phyloP scores from a whole-genome alignment of 1,140 invertebrate species.

The Patella vulgata region DNA sequence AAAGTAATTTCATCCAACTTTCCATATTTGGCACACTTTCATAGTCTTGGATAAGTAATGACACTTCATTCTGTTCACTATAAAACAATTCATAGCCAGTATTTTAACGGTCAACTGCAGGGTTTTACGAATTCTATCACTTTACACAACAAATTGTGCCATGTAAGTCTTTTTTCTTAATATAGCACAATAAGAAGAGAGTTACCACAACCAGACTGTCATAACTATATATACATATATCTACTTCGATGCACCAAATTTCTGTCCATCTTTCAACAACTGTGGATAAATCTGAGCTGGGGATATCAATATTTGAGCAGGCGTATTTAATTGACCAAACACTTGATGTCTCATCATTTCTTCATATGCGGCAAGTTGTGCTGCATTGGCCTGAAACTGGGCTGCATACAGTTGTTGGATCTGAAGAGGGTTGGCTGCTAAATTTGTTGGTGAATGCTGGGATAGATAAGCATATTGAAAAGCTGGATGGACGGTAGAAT shows the following conservation, averaged over 20 bases:
- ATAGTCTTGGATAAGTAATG: no score
- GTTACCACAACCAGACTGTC: no score
- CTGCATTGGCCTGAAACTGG: conserved; percentile 33
- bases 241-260: conserved; percentile 6
- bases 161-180: no score
- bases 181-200: no score
- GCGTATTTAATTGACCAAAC: conserved; percentile 7
- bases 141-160: no score
- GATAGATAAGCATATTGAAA: conserved; percentile 28
- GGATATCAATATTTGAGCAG: conserved; percentile 26
- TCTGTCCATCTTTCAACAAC: conserved; percentile 18
- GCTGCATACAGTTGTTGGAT: conserved; percentile 39
- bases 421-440: conserved; percentile 21
- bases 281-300: conserved; percentile 26
- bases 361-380: conserved; percentile 28
- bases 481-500: conserved; percentile 33
- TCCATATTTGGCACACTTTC: no score
- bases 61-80: no score
- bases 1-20: no score
- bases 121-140: no score
- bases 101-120: no score
- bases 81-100: no score
- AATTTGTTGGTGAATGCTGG: conserved; percentile 17
- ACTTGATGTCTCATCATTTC: conserved; percentile 35
- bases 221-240: no score